A percentile compares a stretch with the other conserved stretches of the same genome.
Evolutionary conservation across 2,113 vertebrate species (phyloP).

Genomic region (Mandrillus leucophaeus): DNA sequence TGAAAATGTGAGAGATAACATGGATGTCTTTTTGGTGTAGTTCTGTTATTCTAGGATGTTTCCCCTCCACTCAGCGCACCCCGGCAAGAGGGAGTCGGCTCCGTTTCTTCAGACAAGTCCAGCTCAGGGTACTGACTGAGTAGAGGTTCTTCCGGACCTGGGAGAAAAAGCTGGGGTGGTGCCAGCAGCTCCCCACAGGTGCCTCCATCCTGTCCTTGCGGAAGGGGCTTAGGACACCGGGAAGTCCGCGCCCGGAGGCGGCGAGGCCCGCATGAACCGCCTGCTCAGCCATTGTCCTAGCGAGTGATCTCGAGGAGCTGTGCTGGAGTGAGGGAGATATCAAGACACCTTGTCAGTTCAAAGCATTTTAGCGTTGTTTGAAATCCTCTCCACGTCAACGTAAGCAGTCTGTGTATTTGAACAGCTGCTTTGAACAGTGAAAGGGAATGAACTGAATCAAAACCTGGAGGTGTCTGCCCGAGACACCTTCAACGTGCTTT

Average conservation of each 20-base stretch:
- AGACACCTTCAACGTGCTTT: conserved; percentile 84
- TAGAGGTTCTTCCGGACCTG: conserved; percentile 43
- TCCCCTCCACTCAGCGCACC: neutral
- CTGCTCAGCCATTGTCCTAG: conserved; percentile 65
- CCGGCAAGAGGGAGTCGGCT: neutral
- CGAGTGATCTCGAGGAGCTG: conserved; percentile 80
- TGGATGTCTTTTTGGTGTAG: neutral
- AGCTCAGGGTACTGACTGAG: neutral
- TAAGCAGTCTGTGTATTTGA: conserved; percentile 86
- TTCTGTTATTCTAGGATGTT: neutral
- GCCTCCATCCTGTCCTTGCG: neutral
- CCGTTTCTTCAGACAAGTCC: neutral
- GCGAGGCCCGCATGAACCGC: neutral
- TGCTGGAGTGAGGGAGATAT: conserved; percentile 80
- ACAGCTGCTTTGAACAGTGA: conserved; percentile 88
- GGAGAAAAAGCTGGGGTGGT: neutral
- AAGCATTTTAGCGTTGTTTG: conserved; percentile 87
- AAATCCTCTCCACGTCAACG: conserved; percentile 86
- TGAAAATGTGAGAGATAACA: neutral
- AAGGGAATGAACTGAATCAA: conserved; percentile 86
- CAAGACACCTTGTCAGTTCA: conserved; percentile 88
- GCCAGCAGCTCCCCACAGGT: neutral
- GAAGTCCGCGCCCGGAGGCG: neutral
- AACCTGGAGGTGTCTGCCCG: conserved; percentile 82
- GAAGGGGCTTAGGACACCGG: neutral